A percentile compares a stretch with the other conserved stretches of the same genome.
These are phyloP conservation scores for Monochamus alternatus DNA, from an alignment of 2,888 invertebrate species.

Conservation along the genomic window DNA sequence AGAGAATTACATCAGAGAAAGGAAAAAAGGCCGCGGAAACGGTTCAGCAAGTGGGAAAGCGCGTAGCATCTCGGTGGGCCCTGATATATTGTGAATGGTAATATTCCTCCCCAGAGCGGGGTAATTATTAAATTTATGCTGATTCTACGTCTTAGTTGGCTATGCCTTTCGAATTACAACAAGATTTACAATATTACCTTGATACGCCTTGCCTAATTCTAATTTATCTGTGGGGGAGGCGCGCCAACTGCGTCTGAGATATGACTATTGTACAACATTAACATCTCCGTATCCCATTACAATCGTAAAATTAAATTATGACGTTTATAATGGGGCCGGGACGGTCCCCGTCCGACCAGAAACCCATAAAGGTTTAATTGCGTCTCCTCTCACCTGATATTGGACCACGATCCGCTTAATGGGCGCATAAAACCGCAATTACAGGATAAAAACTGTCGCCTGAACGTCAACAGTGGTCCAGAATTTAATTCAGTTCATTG, in stretches of 20 bases:
- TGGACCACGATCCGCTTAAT: slow-evolving; percentile 8
- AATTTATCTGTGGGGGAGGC: slow-evolving; percentile 69
- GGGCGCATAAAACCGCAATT: background rate
- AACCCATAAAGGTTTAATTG: slow-evolving; percentile 45
- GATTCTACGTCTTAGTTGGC: slow-evolving; percentile 73
- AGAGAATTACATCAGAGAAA: background rate
- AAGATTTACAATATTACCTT: slow-evolving; percentile 73
- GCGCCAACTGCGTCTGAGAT: slow-evolving; percentile 63
- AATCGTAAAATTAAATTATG: slow-evolving; percentile 69
- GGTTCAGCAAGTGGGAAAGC: slow-evolving; percentile 12
- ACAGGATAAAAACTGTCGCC: background rate
- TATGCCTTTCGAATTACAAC: slow-evolving; percentile 70
- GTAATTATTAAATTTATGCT: slow-evolving; percentile 74
- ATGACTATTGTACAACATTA: slow-evolving; percentile 66
- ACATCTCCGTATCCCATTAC: slow-evolving; percentile 62
- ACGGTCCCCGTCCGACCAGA: slow-evolving; percentile 47
- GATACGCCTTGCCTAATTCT: slow-evolving; percentile 72
- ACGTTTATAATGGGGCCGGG: slow-evolving; percentile 62
- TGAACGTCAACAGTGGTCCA: background rate
- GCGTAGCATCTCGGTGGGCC: slow-evolving; percentile 13
- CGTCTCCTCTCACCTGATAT: slow-evolving; percentile 40
- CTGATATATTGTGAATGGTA: slow-evolving; percentile 50
- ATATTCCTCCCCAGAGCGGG: slow-evolving; percentile 66
- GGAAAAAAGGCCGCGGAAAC: background rate
- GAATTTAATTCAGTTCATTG: too few species aligned